Evolutionary conservation across 1,140 invertebrate species (phyloP).

Genomic region (Tenebrio molitor): DNA sequence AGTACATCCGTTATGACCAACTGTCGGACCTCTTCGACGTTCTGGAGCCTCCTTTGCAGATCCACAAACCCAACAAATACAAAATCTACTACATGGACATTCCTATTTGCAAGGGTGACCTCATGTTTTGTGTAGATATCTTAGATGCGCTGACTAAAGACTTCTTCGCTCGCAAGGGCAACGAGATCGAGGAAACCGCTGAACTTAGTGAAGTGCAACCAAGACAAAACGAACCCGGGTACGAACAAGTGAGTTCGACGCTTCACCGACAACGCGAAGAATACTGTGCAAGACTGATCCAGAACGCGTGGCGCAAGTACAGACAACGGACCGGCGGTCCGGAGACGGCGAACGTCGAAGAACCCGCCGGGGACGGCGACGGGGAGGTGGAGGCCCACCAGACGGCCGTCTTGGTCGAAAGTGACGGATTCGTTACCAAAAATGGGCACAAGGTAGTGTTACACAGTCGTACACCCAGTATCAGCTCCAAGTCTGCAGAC

Average conservation of each 20-base stretch:
- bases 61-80: slow-evolving; percentile 98
- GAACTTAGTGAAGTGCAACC: slow-evolving; percentile 84
- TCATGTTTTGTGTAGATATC: slow-evolving; percentile 98
- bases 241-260: slow-evolving; percentile 93
- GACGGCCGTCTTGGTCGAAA: slow-evolving; percentile 86
- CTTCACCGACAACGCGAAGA: slow-evolving; percentile 95
- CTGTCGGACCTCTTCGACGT: slow-evolving; percentile 96
- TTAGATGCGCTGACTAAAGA: slow-evolving; percentile 95
- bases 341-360: slow-evolving; percentile 67
- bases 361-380: slow-evolving; percentile 63
- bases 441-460: slow-evolving; percentile 92
- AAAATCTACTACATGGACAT: slow-evolving; percentile 99
- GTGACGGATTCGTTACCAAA: slow-evolving; percentile 84
- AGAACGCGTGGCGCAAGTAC: slow-evolving; percentile 93
- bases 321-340: slow-evolving; percentile 72
- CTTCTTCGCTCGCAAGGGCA: slow-evolving; percentile 96
- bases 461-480: slow-evolving; percentile 85
- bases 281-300: slow-evolving; percentile 94
- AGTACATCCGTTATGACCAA: slow-evolving; percentile 95
- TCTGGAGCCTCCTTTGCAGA: slow-evolving; percentile 92
- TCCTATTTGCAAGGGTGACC: slow-evolving; percentile 96
- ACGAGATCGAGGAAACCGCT: slow-evolving; percentile 90
- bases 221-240: slow-evolving; percentile 86
- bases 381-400: slow-evolving; percentile 69
- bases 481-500: slow-evolving; percentile 83